A percentile compares a stretch with the other conserved stretches of the same genome.
Conservation (phyloP, 2,888 invertebrate species). For the Sinopyrophorus schimmeli region DNA sequence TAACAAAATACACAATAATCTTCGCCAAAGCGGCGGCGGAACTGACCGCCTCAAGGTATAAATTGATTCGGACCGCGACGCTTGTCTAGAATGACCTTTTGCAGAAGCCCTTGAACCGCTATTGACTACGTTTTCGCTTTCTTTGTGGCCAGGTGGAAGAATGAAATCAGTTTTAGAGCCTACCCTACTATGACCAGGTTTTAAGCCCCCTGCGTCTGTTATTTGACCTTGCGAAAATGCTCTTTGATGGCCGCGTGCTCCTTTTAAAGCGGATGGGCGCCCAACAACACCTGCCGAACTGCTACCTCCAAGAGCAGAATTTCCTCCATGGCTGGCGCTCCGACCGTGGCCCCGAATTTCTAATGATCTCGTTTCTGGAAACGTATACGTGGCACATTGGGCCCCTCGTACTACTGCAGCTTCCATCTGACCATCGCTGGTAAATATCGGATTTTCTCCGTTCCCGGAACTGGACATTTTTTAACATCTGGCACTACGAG, state of each 20-base stretch:
- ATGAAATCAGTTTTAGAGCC: slow-evolving; percentile 89
- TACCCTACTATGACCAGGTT: slow-evolving; percentile 72
- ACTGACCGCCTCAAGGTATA: slow-evolving; percentile 81
- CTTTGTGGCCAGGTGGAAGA: slow-evolving; percentile 83
- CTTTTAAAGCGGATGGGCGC: slow-evolving; percentile 73
- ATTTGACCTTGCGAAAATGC: slow-evolving; percentile 89
- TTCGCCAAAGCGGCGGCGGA: slow-evolving; percentile 72
- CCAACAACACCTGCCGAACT: slow-evolving; percentile 53
- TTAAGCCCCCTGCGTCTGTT: slow-evolving; percentile 55
- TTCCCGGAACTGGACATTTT: slow-evolving; percentile 26
- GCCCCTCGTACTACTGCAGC: slow-evolving; percentile 28
- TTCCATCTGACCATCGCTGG: slow-evolving; percentile 23
- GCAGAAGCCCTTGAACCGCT: slow-evolving; percentile 56
- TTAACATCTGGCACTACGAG: slow-evolving; percentile 22
- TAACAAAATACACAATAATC: slow-evolving; percentile 65
- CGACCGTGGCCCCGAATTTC: slow-evolving; percentile 68
- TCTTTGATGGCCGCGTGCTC: slow-evolving; percentile 75
- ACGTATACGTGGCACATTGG: slow-evolving; percentile 53
- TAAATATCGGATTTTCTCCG: slow-evolving; percentile 32
- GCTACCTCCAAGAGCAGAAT: slow-evolving; percentile 58
- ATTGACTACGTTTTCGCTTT: slow-evolving; percentile 53
- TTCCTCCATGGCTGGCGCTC: slow-evolving; percentile 85
- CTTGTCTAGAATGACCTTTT: slow-evolving; percentile 81
- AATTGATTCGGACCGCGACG: slow-evolving; percentile 86
- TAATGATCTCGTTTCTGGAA: slow-evolving; percentile 49